Evolutionary conservation across 2,888 invertebrate species (phyloP).

Genomic region (Heliconius aoede): DNA sequence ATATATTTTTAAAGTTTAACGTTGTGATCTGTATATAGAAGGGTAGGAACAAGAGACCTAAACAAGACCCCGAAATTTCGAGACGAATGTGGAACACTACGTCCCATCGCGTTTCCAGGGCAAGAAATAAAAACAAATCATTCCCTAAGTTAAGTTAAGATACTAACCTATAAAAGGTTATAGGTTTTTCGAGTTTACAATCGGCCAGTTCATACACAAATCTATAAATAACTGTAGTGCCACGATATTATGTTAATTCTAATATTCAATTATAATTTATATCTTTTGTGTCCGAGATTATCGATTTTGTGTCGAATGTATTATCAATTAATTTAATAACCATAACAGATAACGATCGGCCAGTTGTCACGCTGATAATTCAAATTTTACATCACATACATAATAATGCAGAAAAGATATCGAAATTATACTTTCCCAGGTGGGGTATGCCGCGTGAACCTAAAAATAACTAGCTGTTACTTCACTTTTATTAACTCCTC

Average conservation of each 20-base stretch:
- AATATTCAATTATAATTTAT: constrained; percentile 14
- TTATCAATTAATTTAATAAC: constrained; percentile 20
- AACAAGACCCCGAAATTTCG: too few relatives aligned
- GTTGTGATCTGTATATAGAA: too few relatives aligned
- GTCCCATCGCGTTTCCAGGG: too few relatives aligned
- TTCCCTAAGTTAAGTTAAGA: accelerated
- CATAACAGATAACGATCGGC: constrained; percentile 11
- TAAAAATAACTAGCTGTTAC: too few relatives aligned
- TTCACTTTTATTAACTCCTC: too few relatives aligned
- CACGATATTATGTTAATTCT: background rate
- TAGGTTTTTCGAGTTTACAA: background rate
- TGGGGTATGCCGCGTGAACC: too few relatives aligned
- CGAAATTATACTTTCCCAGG: too few relatives aligned
- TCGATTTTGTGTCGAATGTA: background rate
- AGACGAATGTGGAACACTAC: background rate
- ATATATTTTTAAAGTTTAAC: too few relatives aligned
- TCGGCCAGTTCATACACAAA: background rate
- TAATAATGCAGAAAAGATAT: background rate
- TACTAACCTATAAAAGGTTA: background rate
- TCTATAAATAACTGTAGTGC: background rate
- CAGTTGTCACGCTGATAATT: constrained; percentile 24
- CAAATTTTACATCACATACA: too few relatives aligned
- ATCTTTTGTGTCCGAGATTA: background rate
- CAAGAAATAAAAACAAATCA: background rate
- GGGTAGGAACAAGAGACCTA: too few relatives aligned